Conservation (phyloP, 2,797 vertebrate species). For the Columba guinea region DNA sequence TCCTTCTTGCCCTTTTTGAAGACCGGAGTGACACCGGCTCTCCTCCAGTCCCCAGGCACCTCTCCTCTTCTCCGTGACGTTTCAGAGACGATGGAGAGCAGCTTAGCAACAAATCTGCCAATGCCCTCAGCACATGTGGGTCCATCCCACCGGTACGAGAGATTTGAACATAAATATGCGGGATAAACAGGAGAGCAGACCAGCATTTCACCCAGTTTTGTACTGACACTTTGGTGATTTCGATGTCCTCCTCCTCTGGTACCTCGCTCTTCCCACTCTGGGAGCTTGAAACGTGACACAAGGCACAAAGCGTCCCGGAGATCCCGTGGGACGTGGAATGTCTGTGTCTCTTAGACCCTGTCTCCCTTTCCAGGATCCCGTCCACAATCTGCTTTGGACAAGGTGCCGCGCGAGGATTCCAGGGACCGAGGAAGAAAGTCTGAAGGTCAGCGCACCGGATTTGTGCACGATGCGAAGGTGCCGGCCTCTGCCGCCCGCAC, state of each 20-base stretch:
- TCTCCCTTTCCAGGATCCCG: constrained; percentile 61
- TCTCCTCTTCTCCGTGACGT: no score
- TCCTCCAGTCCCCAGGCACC: no score
- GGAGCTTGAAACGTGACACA: background rate
- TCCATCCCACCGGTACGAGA: no score
- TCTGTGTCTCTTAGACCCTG: background rate
- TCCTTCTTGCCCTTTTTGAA: no score
- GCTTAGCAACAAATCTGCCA: no score
- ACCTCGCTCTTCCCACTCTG: background rate
- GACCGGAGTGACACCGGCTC: no score
- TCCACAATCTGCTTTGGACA: constrained; percentile 76
- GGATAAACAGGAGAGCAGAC: no score
- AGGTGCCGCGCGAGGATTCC: constrained; percentile 71
- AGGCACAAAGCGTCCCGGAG: background rate
- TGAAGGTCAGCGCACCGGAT: background rate
- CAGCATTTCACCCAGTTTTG: background rate
- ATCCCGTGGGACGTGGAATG: background rate
- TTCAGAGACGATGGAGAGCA: no score
- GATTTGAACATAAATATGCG: no score
- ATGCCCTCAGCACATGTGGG: no score
- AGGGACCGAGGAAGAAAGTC: constrained; percentile 62
- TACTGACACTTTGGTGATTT: background rate
- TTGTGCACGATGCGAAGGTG: background rate
- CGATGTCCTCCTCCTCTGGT: background rate
- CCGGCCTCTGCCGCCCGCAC: fast-evolving